These are phyloP conservation scores for Folsomia manolachei DNA, from an alignment of 2,888 invertebrate species.

Conservation along the genomic window DNA sequence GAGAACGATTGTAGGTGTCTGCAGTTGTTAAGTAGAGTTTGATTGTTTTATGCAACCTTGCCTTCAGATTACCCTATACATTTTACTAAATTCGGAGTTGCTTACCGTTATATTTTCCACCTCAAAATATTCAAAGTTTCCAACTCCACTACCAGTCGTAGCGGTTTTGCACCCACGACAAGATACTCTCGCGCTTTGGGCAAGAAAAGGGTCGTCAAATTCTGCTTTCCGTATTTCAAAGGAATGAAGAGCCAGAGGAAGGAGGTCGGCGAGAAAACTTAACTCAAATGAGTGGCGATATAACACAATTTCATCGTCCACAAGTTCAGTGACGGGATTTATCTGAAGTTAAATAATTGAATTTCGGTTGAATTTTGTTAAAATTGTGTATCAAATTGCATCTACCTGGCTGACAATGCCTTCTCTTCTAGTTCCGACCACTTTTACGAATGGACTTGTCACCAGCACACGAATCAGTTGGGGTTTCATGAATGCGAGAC, in stretches of 20 bases:
- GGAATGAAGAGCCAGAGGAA: constrained; percentile 71
- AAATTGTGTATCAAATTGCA: neutral
- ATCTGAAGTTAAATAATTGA: constrained; percentile 38
- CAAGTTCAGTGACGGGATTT: constrained; percentile 31
- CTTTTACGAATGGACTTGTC: constrained; percentile 68
- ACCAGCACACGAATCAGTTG: constrained; percentile 73
- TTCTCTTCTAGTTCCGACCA: constrained; percentile 61
- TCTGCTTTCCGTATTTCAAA: constrained; percentile 52
- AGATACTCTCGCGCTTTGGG: neutral
- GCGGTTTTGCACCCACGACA: neutral
- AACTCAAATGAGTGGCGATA: constrained; percentile 58
- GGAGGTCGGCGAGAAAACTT: constrained; percentile 73
- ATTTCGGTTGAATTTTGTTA: neutral
- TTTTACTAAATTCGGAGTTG: neutral
- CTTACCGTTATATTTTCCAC: neutral
- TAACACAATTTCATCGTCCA: constrained; percentile 46
- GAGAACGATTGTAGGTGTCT: neutral
- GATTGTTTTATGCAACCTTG: neutral
- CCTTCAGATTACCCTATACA: neutral
- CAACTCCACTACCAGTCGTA: too few relatives aligned
- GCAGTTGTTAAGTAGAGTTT: neutral
- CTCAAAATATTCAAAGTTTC: neutral
- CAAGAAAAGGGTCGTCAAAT: neutral
- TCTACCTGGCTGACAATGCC: constrained; percentile 40
- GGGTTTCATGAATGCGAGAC: constrained; percentile 71